phyloP scores from a whole-genome alignment of 1,140 invertebrate genomes.

The Sipha flava region DNA sequence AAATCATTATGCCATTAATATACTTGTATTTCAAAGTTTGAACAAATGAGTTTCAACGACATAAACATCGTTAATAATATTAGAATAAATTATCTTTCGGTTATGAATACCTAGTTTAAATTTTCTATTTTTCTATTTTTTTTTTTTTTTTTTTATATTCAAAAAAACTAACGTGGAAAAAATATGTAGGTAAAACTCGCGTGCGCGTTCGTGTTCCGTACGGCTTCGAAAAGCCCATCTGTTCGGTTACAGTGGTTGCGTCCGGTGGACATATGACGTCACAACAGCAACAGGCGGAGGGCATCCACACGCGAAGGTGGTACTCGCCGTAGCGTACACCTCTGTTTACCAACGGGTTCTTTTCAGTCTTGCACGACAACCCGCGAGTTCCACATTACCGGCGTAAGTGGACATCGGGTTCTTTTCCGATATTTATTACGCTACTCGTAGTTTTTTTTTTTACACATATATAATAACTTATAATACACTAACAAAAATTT shows the following conservation, averaged over 20 bases:
- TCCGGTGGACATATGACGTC: constrained; percentile 28
- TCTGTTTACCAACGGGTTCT: constrained; percentile 7
- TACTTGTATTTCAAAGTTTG: too few species aligned
- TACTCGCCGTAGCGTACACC: background rate
- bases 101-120: too few species aligned
- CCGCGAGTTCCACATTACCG: constrained; percentile 30
- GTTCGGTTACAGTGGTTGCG: constrained; percentile 20
- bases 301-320: constrained; percentile 32
- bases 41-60: too few species aligned
- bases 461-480: background rate
- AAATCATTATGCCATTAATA: too few species aligned
- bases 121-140: too few species aligned
- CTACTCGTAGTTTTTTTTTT: background rate
- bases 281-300: constrained; percentile 15
- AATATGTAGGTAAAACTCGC: background rate
- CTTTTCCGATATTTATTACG: background rate
- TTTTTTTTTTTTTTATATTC: too few species aligned
- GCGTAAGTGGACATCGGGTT: constrained; percentile 10
- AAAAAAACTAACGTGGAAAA: background rate
- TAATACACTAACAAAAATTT: background rate
- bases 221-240: constrained; percentile 15
- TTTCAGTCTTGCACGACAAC: constrained; percentile 32
- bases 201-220: background rate
- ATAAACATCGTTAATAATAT: too few species aligned
- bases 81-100: too few species aligned